Evolutionary conservation across 2,113 vertebrate genomes (phyloP).

Genomic region (Pedetes capensis): DNA sequence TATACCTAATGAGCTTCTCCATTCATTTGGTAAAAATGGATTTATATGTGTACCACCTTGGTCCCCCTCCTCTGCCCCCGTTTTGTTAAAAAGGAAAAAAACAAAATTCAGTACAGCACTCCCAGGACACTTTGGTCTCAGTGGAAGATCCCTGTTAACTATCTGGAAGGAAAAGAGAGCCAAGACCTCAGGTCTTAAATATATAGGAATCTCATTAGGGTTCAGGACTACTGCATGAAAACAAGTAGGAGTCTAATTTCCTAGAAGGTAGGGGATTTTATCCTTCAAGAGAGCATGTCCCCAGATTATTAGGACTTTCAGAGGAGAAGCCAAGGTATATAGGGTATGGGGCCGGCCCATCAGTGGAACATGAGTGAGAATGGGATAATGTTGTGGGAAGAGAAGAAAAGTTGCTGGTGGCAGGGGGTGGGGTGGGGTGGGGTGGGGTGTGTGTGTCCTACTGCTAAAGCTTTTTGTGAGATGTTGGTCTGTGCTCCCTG

Average conservation of each 20-base stretch:
- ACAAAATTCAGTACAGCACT: constrained; percentile 50
- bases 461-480: constrained; percentile 67
- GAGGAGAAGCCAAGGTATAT: constrained; percentile 79
- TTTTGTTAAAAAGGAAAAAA: constrained; percentile 75
- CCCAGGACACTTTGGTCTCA: constrained; percentile 68
- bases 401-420: constrained; percentile 67
- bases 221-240: constrained; percentile 75
- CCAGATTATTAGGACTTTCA: constrained; percentile 79
- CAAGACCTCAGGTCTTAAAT: constrained; percentile 73
- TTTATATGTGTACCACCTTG: constrained; percentile 67
- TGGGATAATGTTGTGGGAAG: constrained; percentile 65
- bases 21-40: constrained; percentile 74
- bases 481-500: constrained; percentile 70
- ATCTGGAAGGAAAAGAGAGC: constrained; percentile 71
- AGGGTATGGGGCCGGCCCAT: constrained; percentile 70
- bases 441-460: no score
- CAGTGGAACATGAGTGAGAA: constrained; percentile 61
- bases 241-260: constrained; percentile 76
- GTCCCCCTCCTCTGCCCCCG: neutral
- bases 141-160: constrained; percentile 62
- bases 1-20: constrained; percentile 65
- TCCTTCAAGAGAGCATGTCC: constrained; percentile 75
- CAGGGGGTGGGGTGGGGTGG: no score
- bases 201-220: constrained; percentile 78
- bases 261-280: constrained; percentile 75